phyloP scores from a whole-genome alignment of 2,113 vertebrate species.

The Cryptotis parvus region DNA sequence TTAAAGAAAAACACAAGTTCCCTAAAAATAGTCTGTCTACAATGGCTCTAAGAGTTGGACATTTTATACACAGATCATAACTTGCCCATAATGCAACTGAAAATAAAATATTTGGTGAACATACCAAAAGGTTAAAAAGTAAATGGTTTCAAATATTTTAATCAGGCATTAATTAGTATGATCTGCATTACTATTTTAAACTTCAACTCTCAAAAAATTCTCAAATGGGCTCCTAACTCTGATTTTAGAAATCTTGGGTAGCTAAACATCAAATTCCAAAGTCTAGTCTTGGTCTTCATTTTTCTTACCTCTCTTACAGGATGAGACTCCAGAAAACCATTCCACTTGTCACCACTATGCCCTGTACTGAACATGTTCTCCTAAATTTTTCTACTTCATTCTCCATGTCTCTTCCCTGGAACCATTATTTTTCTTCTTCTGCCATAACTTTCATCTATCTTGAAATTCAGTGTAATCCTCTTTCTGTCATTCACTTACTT shows the following conservation, averaged over 20 bases:
- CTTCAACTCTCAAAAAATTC: neutral
- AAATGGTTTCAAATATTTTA: constrained; percentile 36
- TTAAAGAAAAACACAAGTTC: constrained; percentile 80
- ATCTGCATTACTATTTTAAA: constrained; percentile 22
- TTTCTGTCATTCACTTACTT: neutral
- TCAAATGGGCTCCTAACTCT: constrained; percentile 4
- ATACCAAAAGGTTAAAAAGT: constrained; percentile 59
- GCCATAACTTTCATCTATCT: neutral
- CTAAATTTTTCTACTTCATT: neutral
- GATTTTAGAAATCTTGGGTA: constrained; percentile 46
- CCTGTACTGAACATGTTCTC: neutral
- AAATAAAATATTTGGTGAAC: constrained; percentile 70
- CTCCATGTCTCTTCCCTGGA: neutral
- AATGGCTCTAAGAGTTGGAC: constrained; percentile 65
- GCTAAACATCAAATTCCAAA: constrained; percentile 57
- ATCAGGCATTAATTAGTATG: constrained; percentile 52
- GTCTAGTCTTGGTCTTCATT: neutral
- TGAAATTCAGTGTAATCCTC: neutral
- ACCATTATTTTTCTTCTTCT: constrained; percentile 16
- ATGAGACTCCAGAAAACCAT: neutral
- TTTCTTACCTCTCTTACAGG: neutral
- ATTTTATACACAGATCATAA: constrained; percentile 59
- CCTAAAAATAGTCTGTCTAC: constrained; percentile 81
- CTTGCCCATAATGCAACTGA: constrained; percentile 60
- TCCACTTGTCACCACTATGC: neutral